phyloP scores from a whole-genome alignment of 2,797 vertebrate genomes.

The Ceyx erithaca region DNA sequence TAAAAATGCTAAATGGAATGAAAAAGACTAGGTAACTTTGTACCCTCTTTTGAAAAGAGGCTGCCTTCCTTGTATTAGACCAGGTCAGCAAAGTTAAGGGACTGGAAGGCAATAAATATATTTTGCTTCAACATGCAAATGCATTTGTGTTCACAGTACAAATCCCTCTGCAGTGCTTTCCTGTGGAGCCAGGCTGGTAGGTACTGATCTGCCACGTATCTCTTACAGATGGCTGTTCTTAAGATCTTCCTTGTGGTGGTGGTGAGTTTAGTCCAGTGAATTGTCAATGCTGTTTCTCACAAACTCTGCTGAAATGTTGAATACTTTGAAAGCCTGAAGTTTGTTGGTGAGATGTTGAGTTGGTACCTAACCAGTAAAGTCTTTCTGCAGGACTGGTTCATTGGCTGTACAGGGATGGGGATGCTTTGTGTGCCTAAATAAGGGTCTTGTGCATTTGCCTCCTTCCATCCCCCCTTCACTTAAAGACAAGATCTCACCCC shows the following conservation, averaged over 20 bases:
- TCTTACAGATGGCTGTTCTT: background rate
- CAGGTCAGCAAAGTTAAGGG: slow-evolving; percentile 24
- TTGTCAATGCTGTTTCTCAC: background rate
- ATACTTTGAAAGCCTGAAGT: slow-evolving; percentile 8
- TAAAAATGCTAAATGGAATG: slow-evolving; percentile 41
- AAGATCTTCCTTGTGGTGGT: background rate
- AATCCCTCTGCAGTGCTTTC: background rate
- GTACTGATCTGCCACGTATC: background rate
- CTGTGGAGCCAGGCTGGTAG: background rate
- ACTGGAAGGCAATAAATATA: background rate
- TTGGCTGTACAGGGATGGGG: background rate
- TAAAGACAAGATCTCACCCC: background rate
- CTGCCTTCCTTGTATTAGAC: background rate
- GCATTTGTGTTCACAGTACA: background rate
- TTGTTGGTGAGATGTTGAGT: background rate
- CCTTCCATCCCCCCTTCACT: background rate
- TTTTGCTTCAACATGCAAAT: slow-evolving; percentile 11
- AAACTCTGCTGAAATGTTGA: background rate
- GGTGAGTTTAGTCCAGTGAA: background rate
- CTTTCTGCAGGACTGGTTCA: background rate
- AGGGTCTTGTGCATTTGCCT: background rate
- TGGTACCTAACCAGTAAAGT: background rate
- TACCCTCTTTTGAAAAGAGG: background rate
- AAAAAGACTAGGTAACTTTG: slow-evolving; percentile 34
- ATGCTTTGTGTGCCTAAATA: background rate